Base-by-base conservation (phyloP, 2,113 vertebrate species). In the Emydocephalus ijimae region DNA sequence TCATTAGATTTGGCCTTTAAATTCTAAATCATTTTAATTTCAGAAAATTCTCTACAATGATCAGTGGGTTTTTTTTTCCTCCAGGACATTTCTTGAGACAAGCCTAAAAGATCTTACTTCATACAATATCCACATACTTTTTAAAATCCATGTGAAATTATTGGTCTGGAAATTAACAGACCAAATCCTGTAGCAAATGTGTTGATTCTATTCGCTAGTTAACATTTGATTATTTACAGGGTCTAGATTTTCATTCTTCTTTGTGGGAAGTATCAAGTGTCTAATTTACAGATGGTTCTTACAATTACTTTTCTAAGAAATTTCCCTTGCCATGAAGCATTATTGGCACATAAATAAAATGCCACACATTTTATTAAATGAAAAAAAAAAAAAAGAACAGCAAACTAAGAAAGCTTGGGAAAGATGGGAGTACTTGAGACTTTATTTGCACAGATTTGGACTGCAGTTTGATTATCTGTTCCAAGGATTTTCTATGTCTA, bases 181-280 rank as follows among this genome's bases (percentile, higher is more conserved):
- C 93, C 96, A 94, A 95, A 91, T 91, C 93, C 87, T 93, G 92
- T 93, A 95, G 61, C 55, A 93, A 96, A 91, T 93, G 90, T 96
- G 96, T 95, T 95, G 45, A 91, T 93, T 48, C 57, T 69, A 93
- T 96, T 96, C 94, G 50, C 95, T 89, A 90, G 81, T 95, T 93
- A 92, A 91, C 85, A 92, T 97, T 96, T 96, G 64, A 91, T 94
- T 96, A 93, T 94, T 95, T 96, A 92, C 93, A 91, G 93, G 96
- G 90, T 91, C 95, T 92, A 95, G 95, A 96, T 93, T 87, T 91
- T 94, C 85, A 93, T 92, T 89, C 1, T 0, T 95, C 94, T 92
- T 95, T 92, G 64, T 93, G 95, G 93, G 94, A 1, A 87, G 7
- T 0, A 18, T 14, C 95, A 93, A 93, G 92, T 94, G 93, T 92